Percentiles rank a stretch among this genome's conserved stretches.
These are phyloP conservation scores for Apoda limacodes DNA, from an alignment of 2,888 invertebrate genomes.

Conservation along the genomic window DNA sequence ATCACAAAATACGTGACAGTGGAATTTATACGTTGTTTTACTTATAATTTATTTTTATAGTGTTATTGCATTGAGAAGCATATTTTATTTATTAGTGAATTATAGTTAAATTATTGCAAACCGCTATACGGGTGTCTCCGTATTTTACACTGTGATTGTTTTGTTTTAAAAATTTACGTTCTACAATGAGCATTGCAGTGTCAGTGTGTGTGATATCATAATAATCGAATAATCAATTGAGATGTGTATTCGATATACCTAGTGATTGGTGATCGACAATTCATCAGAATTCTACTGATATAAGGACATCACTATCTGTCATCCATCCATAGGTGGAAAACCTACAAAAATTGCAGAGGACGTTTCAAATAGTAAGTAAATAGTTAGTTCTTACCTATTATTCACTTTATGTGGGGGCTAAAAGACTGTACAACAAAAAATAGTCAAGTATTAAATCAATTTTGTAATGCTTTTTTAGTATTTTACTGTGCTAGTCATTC, in stretches of 20 bases:
- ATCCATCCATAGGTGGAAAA: conserved; percentile 47
- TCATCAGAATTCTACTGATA: conserved; percentile 43
- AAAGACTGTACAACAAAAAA: too few species aligned
- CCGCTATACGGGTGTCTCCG: conserved; percentile 46
- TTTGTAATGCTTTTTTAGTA: too few species aligned
- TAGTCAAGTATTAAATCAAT: too few species aligned
- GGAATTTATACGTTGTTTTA: conserved; percentile 60
- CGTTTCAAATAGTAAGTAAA: conserved; percentile 64
- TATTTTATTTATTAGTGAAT: conserved; percentile 67
- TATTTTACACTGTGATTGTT: conserved; percentile 62
- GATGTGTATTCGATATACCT: not conserved
- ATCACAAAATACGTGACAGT: conserved; percentile 62
- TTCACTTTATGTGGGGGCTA: too few species aligned
- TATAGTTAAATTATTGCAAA: conserved; percentile 58
- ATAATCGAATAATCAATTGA: not conserved
- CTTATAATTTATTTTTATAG: conserved; percentile 65
- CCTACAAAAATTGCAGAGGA: conserved; percentile 62
- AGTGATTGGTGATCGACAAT: conserved; percentile 28
- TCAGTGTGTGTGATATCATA: conserved; percentile 38
- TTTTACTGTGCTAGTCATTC: too few species aligned
- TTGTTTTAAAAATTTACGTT: conserved; percentile 54
- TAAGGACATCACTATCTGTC: conserved; percentile 44
- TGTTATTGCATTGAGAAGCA: conserved; percentile 55
- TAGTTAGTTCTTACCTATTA: conserved; percentile 7
- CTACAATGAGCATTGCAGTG: too few species aligned